A percentile compares a stretch with the other conserved stretches of the same genome.
phyloP scores from a whole-genome alignment of 1,140 invertebrate genomes.

The Drosophila repletoides region DNA sequence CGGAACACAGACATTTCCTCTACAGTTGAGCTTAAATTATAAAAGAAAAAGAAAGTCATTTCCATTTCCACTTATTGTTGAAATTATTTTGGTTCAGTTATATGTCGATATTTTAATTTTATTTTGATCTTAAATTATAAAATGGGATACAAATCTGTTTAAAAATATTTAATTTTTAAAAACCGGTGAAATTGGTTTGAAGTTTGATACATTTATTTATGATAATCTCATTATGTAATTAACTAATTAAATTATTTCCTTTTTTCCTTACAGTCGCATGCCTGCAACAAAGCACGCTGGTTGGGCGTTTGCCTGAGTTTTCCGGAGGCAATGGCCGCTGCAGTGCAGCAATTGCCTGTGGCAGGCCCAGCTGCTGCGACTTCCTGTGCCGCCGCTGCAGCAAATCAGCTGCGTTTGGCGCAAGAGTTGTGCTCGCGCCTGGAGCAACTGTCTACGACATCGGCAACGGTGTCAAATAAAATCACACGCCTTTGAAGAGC shows the following conservation, averaged over 20 bases:
- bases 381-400: slow-evolving; percentile 66
- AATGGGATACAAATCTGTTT: no score
- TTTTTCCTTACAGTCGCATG: slow-evolving; percentile 86
- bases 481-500: slow-evolving; percentile 54
- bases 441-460: slow-evolving; percentile 83
- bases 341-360: slow-evolving; percentile 59
- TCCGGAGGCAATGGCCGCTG: slow-evolving; percentile 81
- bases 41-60: no score
- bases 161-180: no score
- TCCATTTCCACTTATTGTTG: no score
- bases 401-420: slow-evolving; percentile 72
- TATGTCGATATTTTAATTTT: no score
- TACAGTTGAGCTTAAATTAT: no score
- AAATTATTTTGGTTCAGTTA: no score
- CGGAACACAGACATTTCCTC: no score
- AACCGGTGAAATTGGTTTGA: no score
- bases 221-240: no score
- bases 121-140: no score
- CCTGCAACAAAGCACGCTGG: slow-evolving; percentile 89
- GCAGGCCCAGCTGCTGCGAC: slow-evolving; percentile 47
- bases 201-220: no score
- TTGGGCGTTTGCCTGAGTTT: slow-evolving; percentile 85
- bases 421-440: slow-evolving; percentile 83
- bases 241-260: slow-evolving; percentile 2
- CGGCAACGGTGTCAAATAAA: slow-evolving; percentile 61